Percentiles rank a stretch among this genome's conserved stretches.
Conservation (phyloP, 2,888 invertebrate genomes). For the Cyaniris semiargus region DNA sequence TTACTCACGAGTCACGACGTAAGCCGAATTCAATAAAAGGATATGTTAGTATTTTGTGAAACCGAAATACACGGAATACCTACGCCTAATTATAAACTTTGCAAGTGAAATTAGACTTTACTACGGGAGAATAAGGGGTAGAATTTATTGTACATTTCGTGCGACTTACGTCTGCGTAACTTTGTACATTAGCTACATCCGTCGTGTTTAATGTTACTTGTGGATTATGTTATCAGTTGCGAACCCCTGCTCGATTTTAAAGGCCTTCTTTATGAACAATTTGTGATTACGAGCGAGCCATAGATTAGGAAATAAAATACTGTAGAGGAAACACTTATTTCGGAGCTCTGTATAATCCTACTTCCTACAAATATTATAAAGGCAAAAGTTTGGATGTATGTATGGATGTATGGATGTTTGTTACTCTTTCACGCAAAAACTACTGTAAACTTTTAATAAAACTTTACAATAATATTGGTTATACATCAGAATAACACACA, state of each 20-base stretch:
- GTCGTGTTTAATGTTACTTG: slow-evolving; percentile 35
- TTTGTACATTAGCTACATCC: slow-evolving; percentile 46
- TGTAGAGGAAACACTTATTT: background rate
- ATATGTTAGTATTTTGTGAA: slow-evolving; percentile 1
- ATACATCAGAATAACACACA: too few relatives aligned
- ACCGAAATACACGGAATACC: background rate
- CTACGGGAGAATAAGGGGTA: background rate
- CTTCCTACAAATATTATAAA: too few relatives aligned
- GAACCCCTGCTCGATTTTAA: background rate
- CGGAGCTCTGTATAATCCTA: too few relatives aligned
- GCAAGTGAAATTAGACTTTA: background rate
- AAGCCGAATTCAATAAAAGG: slow-evolving; percentile 19
- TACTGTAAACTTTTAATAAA: too few relatives aligned
- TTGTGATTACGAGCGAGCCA: background rate
- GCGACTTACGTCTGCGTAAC: slow-evolving; percentile 39
- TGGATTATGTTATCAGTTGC: slow-evolving; percentile 23
- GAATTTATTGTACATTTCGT: background rate
- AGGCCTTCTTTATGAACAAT: background rate
- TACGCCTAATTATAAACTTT: background rate
- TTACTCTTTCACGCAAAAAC: too few relatives aligned
- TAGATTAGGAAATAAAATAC: background rate
- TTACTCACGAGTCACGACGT: background rate
- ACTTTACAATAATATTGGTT: too few relatives aligned
- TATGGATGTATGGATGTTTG: too few relatives aligned
- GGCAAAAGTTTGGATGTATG: too few relatives aligned